Evolutionary conservation across 2,797 vertebrate species (phyloP).

Genomic region (Sebastes melanostomus): DNA sequence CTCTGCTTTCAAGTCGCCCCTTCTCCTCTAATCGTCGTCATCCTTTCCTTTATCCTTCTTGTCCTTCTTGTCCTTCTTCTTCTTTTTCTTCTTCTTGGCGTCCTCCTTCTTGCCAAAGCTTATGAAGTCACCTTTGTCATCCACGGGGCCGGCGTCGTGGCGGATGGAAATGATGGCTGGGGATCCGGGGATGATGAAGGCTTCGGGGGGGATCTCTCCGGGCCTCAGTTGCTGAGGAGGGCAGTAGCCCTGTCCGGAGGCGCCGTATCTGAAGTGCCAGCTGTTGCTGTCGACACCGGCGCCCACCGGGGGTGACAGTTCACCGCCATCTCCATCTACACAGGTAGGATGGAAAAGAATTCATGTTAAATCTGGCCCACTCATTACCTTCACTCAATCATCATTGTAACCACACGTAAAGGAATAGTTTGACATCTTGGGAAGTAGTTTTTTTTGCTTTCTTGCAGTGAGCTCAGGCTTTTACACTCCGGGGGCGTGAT

Average conservation of each 20-base stretch:
- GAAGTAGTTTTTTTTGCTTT: neutral
- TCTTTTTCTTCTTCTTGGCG: slow-evolving; percentile 99
- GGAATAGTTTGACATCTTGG: neutral
- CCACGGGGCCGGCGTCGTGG: slow-evolving; percentile 90
- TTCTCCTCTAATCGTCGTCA: slow-evolving; percentile 88
- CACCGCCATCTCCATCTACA: slow-evolving; percentile 93
- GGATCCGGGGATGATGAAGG: slow-evolving; percentile 99
- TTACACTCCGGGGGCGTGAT: too few species aligned
- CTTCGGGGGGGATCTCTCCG: slow-evolving; percentile 96
- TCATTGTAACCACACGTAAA: neutral
- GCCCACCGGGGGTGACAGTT: slow-evolving; percentile 96
- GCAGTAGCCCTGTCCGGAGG: slow-evolving; percentile 80
- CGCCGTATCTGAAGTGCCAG: slow-evolving; percentile 98
- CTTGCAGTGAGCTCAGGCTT: neutral
- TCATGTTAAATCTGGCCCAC: neutral
- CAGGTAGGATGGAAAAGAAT: neutral
- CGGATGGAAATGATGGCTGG: slow-evolving; percentile 99
- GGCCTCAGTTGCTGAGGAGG: slow-evolving; percentile 91
- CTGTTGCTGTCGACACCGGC: slow-evolving; percentile 99
- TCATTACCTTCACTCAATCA: neutral
- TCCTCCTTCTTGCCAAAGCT: slow-evolving; percentile 99
- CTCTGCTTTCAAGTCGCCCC: slow-evolving; percentile 62
- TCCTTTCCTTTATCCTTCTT: slow-evolving; percentile 97
- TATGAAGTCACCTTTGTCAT: slow-evolving; percentile 98
- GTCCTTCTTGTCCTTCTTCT: slow-evolving; percentile 99